Percentiles rank a stretch among this genome's conserved stretches.
These are phyloP conservation scores for Chrosomus eos DNA, from an alignment of 2,797 vertebrate genomes.

Conservation along the genomic window DNA sequence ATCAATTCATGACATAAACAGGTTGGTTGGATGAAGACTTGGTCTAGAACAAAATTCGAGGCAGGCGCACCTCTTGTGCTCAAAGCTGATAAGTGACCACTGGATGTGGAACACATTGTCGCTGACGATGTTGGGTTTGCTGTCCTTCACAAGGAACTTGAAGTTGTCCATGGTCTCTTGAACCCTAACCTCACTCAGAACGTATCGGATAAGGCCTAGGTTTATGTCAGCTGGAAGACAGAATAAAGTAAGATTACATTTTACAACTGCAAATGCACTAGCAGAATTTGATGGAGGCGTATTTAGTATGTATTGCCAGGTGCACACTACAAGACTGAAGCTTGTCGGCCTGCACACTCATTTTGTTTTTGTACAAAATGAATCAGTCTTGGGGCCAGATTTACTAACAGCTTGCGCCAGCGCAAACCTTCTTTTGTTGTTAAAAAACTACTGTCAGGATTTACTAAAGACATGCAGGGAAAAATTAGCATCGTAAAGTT, in stretches of 20 bases:
- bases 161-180: slow-evolving; percentile 90
- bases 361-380: not conserved
- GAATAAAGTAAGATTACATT: not conserved
- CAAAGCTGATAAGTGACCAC: slow-evolving; percentile 96
- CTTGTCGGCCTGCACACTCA: not conserved
- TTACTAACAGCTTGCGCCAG: too few species aligned
- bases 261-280: not conserved
- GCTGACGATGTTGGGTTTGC: slow-evolving; percentile 88
- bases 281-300: not conserved
- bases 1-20: not conserved
- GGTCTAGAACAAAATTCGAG: not conserved
- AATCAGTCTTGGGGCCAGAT: not conserved
- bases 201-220: slow-evolving; percentile 88
- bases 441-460: too few species aligned
- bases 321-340: not conserved
- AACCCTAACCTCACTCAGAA: slow-evolving; percentile 81
- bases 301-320: not conserved
- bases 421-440: too few species aligned
- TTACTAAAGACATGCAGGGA: too few species aligned
- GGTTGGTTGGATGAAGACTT: not conserved
- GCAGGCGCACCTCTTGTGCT: slow-evolving; percentile 81
- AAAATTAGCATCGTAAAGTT: too few species aligned
- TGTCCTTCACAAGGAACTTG: slow-evolving; percentile 94
- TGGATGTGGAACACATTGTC: slow-evolving; percentile 93
- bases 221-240: slow-evolving; percentile 87